Percentiles rank a stretch among this genome's conserved stretches.
Conservation (phyloP, 2,888 invertebrate genomes). For the Cephus rjabovi region DNA sequence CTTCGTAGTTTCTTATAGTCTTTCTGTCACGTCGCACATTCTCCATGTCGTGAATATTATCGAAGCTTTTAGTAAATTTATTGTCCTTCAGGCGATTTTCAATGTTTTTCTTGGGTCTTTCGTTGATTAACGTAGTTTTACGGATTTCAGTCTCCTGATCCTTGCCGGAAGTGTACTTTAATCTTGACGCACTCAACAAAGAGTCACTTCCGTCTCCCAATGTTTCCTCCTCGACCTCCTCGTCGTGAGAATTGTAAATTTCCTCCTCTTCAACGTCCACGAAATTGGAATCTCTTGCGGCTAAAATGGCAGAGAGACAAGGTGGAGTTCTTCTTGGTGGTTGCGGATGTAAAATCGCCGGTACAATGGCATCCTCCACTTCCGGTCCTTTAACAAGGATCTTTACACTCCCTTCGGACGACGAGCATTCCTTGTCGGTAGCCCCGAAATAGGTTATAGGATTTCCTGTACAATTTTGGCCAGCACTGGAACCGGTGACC, state of each 20-base stretch:
- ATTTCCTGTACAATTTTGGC: constrained; percentile 30
- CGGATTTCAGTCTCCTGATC: constrained; percentile 4
- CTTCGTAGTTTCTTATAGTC: constrained; percentile 33
- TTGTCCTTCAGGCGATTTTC: background rate
- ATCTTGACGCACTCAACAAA: constrained; percentile 73
- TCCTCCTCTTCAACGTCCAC: constrained; percentile 66
- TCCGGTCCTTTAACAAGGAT: constrained; percentile 69
- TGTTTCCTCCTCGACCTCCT: constrained; percentile 67
- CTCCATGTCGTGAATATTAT: background rate
- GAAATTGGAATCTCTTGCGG: constrained; percentile 57
- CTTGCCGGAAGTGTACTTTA: constrained; percentile 46
- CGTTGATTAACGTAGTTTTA: background rate
- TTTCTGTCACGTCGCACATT: constrained; percentile 14
- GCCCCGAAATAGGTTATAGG: constrained; percentile 50
- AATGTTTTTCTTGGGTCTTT: background rate
- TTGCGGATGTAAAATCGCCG: constrained; percentile 82
- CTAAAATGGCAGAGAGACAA: constrained; percentile 51
- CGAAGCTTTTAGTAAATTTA: constrained; percentile 7
- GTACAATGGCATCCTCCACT: constrained; percentile 78
- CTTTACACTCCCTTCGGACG: constrained; percentile 67
- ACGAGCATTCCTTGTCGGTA: constrained; percentile 21
- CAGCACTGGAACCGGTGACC: constrained; percentile 1
- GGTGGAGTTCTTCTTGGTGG: constrained; percentile 78
- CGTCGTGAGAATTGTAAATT: constrained; percentile 71
- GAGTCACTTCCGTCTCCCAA: constrained; percentile 75